Conservation (phyloP, 2,797 vertebrate species). For the Spondyliosoma cantharus region DNA sequence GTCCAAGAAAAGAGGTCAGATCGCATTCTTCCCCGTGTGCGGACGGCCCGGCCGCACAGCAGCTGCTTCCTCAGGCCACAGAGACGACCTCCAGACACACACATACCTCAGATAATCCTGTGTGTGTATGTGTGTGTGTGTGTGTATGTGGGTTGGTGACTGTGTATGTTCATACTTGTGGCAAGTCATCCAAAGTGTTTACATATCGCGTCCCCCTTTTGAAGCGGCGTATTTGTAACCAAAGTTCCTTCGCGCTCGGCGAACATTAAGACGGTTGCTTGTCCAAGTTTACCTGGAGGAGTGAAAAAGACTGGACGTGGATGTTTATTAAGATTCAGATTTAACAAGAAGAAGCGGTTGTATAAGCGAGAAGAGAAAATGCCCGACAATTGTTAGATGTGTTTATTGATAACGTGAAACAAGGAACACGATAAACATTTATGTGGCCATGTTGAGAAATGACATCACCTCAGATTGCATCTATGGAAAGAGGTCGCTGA, state of each 20-base stretch:
- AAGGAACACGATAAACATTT: background rate
- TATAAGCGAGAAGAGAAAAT: background rate
- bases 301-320: background rate
- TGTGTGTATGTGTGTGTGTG: constrained; percentile 39
- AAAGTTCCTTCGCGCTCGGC: constrained; percentile 13
- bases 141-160: constrained; percentile 41
- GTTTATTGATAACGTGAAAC: background rate
- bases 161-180: constrained; percentile 40
- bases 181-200: constrained; percentile 35
- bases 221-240: constrained; percentile 7
- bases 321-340: background rate
- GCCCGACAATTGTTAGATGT: background rate
- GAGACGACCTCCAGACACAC: constrained; percentile 68
- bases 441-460: background rate
- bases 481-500: background rate
- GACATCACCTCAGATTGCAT: background rate
- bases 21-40: constrained; percentile 68
- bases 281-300: background rate
- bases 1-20: constrained; percentile 76
- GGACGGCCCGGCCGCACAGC: constrained; percentile 56
- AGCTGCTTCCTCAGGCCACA: constrained; percentile 80
- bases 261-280: constrained; percentile 14
- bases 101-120: constrained; percentile 63
- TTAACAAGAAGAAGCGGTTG: background rate
- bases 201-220: background rate